Evolutionary conservation across 2,113 vertebrate species (phyloP).

Genomic region (Eurystomus gularis): DNA sequence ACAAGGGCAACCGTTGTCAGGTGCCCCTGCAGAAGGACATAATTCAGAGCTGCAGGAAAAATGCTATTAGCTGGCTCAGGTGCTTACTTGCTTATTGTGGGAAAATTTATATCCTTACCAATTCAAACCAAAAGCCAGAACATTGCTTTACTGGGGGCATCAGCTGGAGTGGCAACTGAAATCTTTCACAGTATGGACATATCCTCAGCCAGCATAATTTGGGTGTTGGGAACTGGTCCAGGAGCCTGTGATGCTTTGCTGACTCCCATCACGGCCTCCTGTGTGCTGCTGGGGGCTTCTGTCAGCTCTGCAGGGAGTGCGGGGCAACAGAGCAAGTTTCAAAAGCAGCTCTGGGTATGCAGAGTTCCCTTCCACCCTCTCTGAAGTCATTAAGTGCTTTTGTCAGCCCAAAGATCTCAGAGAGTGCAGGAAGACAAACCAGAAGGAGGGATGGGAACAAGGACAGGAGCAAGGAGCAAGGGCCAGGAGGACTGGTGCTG

Average conservation of each 20-base stretch:
- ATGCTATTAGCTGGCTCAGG: background rate
- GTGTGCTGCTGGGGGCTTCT: accelerated
- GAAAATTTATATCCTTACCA: background rate
- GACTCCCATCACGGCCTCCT: background rate
- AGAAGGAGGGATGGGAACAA: background rate
- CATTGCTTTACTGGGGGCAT: background rate
- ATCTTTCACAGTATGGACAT: background rate
- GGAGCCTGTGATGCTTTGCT: background rate
- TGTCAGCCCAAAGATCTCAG: background rate
- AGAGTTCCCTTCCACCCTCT: background rate
- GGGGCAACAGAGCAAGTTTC: background rate
- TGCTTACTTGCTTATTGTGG: background rate
- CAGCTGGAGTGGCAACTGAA: background rate
- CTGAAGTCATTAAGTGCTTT: background rate
- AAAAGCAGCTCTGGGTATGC: accelerated
- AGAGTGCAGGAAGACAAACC: background rate
- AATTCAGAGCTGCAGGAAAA: background rate
- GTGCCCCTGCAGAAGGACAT: accelerated
- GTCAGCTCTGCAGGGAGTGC: accelerated
- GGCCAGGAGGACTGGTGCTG: background rate
- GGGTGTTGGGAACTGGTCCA: background rate
- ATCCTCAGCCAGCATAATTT: background rate
- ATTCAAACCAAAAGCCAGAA: background rate
- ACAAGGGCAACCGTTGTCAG: background rate
- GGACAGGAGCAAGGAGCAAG: background rate